These are phyloP conservation scores for Protodeltote pygarga DNA, from an alignment of 2,888 invertebrate genomes.

Conservation along the genomic window DNA sequence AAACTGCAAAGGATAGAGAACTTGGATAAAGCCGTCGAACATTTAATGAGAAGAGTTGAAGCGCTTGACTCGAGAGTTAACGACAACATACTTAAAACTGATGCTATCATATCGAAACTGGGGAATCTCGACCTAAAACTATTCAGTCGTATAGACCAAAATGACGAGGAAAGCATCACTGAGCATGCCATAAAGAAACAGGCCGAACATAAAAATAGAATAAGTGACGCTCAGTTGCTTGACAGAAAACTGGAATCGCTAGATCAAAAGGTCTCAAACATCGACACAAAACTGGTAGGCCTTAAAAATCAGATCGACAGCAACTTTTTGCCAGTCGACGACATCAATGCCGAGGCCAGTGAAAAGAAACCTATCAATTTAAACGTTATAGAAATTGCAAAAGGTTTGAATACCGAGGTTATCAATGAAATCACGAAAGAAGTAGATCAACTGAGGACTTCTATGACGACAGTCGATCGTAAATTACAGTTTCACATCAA, in stretches of 20 bases:
- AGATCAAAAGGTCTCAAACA: constrained; percentile 94
- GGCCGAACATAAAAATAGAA: constrained; percentile 54
- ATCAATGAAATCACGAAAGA: constrained; percentile 94
- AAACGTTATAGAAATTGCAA: constrained; percentile 93
- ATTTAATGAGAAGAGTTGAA: constrained; percentile 94
- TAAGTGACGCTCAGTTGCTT: constrained; percentile 81
- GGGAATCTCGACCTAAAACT: constrained; percentile 92
- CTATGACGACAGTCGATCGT: constrained; percentile 92
- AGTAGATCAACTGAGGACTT: constrained; percentile 92
- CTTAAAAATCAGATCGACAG: constrained; percentile 94
- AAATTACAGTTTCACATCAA: constrained; percentile 95
- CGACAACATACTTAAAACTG: constrained; percentile 94
- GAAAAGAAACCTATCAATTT: constrained; percentile 95
- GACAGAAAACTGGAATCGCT: constrained; percentile 90
- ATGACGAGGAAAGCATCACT: constrained; percentile 69
- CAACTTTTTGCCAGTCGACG: constrained; percentile 93
- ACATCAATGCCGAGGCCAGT: constrained; percentile 95
- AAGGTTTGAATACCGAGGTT: constrained; percentile 93
- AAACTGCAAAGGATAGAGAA: constrained; percentile 96
- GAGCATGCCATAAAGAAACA: constrained; percentile 63
- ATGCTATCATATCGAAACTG: constrained; percentile 92
- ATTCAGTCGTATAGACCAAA: constrained; percentile 86
- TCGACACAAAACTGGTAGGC: constrained; percentile 92
- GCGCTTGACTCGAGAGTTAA: constrained; percentile 93
- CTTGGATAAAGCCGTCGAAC: constrained; percentile 95